phyloP scores from a whole-genome alignment of 2,797 vertebrate genomes.

The Thaleichthys pacificus region DNA sequence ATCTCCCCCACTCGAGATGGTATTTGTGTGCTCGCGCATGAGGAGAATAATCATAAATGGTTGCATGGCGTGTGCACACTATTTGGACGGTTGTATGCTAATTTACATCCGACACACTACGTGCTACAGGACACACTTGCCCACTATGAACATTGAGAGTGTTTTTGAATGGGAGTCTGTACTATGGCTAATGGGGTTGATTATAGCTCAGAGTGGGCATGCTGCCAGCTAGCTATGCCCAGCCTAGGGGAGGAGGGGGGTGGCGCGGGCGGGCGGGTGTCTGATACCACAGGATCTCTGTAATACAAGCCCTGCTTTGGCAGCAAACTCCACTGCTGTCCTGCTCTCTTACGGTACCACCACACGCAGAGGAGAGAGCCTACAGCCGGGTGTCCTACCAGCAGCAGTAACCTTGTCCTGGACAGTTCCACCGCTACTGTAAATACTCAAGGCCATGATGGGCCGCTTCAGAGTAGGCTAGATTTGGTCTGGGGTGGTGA shows the following conservation, averaged over 20 bases:
- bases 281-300: slow-evolving; percentile 88
- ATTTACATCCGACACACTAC: too few relatives aligned
- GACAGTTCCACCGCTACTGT: too few relatives aligned
- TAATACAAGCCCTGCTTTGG: slow-evolving; percentile 84
- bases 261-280: slow-evolving; percentile 77
- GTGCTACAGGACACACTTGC: too few relatives aligned
- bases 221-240: slow-evolving; percentile 74
- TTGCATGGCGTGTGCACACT: slow-evolving; percentile 10
- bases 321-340: slow-evolving; percentile 63
- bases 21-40: slow-evolving; percentile 11
- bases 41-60: slow-evolving; percentile 16
- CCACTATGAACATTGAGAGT: slow-evolving; percentile 27
- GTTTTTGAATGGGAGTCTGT: slow-evolving; percentile 68
- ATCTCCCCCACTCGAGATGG: slow-evolving; percentile 37
- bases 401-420: too few relatives aligned
- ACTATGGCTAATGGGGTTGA: slow-evolving; percentile 79
- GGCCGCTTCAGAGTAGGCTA: slow-evolving; percentile 15
- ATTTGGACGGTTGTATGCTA: slow-evolving; percentile 1
- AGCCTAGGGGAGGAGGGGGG: slow-evolving; percentile 60
- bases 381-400: slow-evolving; percentile 3
- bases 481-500: background rate
- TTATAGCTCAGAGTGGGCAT: slow-evolving; percentile 76
- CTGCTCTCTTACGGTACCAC: slow-evolving; percentile 62
- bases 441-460: background rate
- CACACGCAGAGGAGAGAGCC: slow-evolving; percentile 37